Evolutionary conservation across 92 coral and sea anemone species (phyloP).

Genomic region (Epizoanthus stellaris): DNA sequence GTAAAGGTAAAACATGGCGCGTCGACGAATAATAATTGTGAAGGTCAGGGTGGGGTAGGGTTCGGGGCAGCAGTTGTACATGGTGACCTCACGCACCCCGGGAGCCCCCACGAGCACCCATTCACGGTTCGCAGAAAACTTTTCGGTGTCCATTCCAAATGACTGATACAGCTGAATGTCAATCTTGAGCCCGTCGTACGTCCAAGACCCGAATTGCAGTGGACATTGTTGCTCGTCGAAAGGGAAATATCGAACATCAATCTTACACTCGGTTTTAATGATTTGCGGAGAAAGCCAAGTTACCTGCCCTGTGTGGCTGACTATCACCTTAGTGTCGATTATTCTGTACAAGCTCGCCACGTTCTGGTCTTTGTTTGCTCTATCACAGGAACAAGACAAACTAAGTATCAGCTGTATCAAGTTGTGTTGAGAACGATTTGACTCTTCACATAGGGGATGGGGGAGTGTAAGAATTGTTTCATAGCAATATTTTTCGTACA

Average conservation of each 20-base stretch:
- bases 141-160: conserved; percentile 36
- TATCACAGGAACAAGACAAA: background rate
- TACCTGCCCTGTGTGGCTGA: conserved; percentile 48
- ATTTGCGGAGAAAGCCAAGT: conserved; percentile 69
- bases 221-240: conserved; percentile 70
- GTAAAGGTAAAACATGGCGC: conserved; percentile 55
- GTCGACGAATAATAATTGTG: conserved; percentile 50
- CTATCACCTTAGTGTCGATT: conserved; percentile 50
- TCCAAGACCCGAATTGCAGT: conserved; percentile 78
- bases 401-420: background rate
- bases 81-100: conserved; percentile 24
- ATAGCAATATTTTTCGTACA: too few species aligned
- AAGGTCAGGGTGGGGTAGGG: conserved; percentile 57
- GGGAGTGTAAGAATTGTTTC: too few species aligned
- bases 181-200: conserved; percentile 47
- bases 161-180: conserved; percentile 48
- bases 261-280: conserved; percentile 63
- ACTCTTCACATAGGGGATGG: too few species aligned
- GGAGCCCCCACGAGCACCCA: conserved; percentile 55
- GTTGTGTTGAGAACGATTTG: too few species aligned
- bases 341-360: conserved; percentile 41
- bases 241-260: conserved; percentile 67
- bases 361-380: conserved; percentile 39
- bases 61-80: conserved; percentile 59
- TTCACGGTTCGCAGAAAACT: conserved; percentile 54